Evolutionary conservation across 1,140 invertebrate genomes (phyloP), one percentile per base, ranked within the genome.

Genomic region (Ditylenchus dipsaci): DNA sequence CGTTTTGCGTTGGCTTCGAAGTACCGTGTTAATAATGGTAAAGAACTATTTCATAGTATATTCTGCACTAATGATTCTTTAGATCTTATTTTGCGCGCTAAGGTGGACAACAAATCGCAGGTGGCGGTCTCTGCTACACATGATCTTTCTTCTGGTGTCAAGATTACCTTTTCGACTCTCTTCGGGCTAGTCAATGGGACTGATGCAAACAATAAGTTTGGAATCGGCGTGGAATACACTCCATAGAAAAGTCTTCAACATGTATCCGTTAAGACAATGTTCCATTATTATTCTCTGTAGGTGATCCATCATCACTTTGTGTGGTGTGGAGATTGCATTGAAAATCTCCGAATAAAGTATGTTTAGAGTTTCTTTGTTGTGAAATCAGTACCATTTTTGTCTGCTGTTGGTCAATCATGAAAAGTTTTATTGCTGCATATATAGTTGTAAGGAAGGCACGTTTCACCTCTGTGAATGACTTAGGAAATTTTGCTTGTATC

Each of bases 31-130:
- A 77, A 49, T 58, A 47, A 60, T 7, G 80, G 83, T 38, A 38
- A 11, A 11, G 33, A 5, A 5, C 11, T 38, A n/a, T n/a, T n/a
- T n/a, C n/a, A n/a, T n/a, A 38, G 33, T 38, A 11, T 38, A 38
- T 38, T 38, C 11, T 38, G n/a, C n/a, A n/a, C n/a, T n/a, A n/a
- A n/a, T 38, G 33, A 3, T 11, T 5, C 11, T 38, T 38, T 11
- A 38, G 33, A 38, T 47, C 61, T 82, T 26, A 66, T 67, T 65
- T 21, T 83, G 33, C 78, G 80, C 38, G 81, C 79, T 27, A 82
- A 82, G 67, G 61, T 82, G 33, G 76, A 82, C 73, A 82, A 82
- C 67, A 69, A 78, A 58, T 72, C 26, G 13, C 49, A 72, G 23
- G 78, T 77, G 33, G 72, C 45, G 7, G 8, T 76, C 30, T 67